These are phyloP conservation scores for Anableps anableps DNA, from an alignment of 2,797 vertebrate species.

Conservation along the genomic window DNA sequence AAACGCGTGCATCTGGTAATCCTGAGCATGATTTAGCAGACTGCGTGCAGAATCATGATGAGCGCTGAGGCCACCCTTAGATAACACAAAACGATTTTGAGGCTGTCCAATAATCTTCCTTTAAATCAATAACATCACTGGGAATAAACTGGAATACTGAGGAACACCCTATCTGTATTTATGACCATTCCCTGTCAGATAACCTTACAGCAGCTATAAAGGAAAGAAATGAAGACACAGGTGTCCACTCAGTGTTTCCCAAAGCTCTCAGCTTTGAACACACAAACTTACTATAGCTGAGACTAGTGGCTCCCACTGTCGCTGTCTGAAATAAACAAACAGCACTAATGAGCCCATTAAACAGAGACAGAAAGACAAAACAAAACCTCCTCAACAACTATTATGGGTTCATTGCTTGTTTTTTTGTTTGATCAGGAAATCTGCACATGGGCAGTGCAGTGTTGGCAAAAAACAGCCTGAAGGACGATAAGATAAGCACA, in stretches of 20 bases:
- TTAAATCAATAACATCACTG: conserved; percentile 21
- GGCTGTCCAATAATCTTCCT: conserved; percentile 22
- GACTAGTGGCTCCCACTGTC: not conserved
- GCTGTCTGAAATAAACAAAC: not conserved
- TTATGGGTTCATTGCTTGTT: not conserved
- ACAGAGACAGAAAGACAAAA: not conserved
- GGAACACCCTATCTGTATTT: not conserved
- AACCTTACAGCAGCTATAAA: not conserved
- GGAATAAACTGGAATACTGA: not conserved
- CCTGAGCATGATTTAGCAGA: conserved; percentile 54
- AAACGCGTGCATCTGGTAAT: conserved; percentile 53
- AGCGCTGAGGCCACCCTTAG: conserved; percentile 48
- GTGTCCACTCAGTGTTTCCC: not conserved
- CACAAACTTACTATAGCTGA: not conserved
- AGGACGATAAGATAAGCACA: not conserved
- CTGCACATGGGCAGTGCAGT: not conserved
- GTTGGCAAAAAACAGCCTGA: not conserved
- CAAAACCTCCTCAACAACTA: not conserved
- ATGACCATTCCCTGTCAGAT: not conserved
- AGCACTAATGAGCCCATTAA: conserved; percentile 1
- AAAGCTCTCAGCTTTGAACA: not conserved
- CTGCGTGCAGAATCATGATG: conserved; percentile 41
- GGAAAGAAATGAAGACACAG: not conserved
- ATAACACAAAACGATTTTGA: conserved; percentile 48
- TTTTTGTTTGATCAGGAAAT: conserved; percentile 1